Evolutionary conservation across 2,888 invertebrate genomes (phyloP).

Genomic region (Papilio protenor): DNA sequence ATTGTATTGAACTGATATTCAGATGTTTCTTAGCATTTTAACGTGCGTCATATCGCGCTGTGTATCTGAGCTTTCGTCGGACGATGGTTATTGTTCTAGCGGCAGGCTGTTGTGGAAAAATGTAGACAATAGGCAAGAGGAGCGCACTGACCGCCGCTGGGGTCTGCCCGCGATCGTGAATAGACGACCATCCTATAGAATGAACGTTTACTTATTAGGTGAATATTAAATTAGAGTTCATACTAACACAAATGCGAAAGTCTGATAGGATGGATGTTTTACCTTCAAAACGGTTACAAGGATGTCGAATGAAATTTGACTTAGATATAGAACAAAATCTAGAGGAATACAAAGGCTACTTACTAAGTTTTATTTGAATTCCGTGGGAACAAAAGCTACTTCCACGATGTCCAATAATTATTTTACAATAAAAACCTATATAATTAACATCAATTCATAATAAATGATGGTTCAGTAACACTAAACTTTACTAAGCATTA

Average conservation of each 20-base stretch:
- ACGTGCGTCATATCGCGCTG: constrained; percentile 28
- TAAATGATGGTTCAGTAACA: background rate
- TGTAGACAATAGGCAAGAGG: constrained; percentile 63
- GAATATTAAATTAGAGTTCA: background rate
- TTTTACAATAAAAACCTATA: background rate
- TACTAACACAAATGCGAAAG: too few relatives aligned
- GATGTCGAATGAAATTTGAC: too few relatives aligned
- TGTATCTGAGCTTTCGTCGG: constrained; percentile 54
- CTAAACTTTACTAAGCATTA: background rate
- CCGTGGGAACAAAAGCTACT: too few relatives aligned
- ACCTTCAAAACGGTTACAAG: too few relatives aligned
- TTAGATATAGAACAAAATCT: too few relatives aligned
- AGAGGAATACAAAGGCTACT: too few relatives aligned
- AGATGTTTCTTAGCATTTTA: constrained; percentile 40
- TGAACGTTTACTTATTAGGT: constrained; percentile 33
- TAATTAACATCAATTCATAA: background rate
- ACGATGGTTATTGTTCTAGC: constrained; percentile 61
- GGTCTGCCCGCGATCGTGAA: constrained; percentile 43
- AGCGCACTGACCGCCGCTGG: constrained; percentile 58
- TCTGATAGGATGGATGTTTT: too few relatives aligned
- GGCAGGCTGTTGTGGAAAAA: constrained; percentile 53
- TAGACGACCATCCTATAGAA: constrained; percentile 42
- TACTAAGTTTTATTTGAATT: too few relatives aligned
- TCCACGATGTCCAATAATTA: too few relatives aligned
- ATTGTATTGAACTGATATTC: constrained; percentile 23